These are phyloP conservation scores for Limnephilus lunatus DNA, from an alignment of 2,888 invertebrate species.

Conservation along the genomic window DNA sequence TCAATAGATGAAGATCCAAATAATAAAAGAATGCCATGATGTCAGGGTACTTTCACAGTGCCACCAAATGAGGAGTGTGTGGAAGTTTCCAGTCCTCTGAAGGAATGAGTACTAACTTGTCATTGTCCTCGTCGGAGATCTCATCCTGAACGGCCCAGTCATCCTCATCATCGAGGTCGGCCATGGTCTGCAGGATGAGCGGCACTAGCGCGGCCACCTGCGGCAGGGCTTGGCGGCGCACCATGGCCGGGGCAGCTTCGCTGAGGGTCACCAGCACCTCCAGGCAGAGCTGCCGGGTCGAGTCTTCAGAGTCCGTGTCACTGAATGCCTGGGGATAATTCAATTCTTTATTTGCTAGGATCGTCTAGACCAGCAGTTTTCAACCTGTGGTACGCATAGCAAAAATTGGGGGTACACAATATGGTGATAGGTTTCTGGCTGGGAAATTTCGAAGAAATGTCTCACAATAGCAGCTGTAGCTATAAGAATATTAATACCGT, in stretches of 20 bases:
- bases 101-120: constrained; percentile 75
- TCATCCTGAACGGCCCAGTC: constrained; percentile 93
- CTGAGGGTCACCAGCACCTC: constrained; percentile 92
- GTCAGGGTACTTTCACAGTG: no score
- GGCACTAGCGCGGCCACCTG: constrained; percentile 90
- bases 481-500: no score
- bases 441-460: no score
- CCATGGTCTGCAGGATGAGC: constrained; percentile 94
- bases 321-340: constrained; percentile 78
- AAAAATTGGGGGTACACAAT: no score
- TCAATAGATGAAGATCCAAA: not conserved
- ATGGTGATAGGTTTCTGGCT: no score
- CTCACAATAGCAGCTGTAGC: no score
- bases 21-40: not conserved
- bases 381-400: no score
- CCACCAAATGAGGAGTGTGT: no score
- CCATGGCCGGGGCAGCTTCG: constrained; percentile 97
- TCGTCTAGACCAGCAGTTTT: no score
- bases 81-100: not conserved
- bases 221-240: constrained; percentile 92
- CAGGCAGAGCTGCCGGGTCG: constrained; percentile 92
- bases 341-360: not conserved
- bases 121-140: constrained; percentile 93
- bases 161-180: constrained; percentile 94
- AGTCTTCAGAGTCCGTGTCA: constrained; percentile 84